phyloP scores from a whole-genome alignment of 2,113 vertebrate genomes.

The Thunnus maccoyii region DNA sequence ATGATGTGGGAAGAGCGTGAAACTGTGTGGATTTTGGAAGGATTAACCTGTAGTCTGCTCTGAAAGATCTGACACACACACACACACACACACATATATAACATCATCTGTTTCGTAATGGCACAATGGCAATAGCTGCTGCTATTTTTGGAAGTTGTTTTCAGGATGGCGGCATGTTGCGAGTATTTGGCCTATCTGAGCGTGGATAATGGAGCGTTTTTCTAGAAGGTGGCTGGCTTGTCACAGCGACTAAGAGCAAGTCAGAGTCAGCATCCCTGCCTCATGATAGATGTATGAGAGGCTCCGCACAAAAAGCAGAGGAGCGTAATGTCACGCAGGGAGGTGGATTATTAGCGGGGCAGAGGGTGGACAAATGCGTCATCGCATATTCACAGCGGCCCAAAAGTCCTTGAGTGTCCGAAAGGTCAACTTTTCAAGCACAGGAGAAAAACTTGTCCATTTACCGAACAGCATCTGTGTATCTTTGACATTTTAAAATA shows the following conservation, averaged over 20 bases:
- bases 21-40: conserved; percentile 13
- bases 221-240: conserved; percentile 56
- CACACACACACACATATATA: conserved; percentile 28
- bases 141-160: conserved; percentile 74
- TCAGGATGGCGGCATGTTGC: conserved; percentile 46
- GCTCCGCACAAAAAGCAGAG: conserved; percentile 33
- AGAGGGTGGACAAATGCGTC: conserved; percentile 36
- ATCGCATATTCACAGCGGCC: conserved; percentile 24
- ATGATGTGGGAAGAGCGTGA: neutral
- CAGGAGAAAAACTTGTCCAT: neutral
- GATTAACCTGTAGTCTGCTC: conserved; percentile 61
- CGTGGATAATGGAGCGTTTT: conserved; percentile 59
- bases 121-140: conserved; percentile 55
- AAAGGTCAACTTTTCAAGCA: conserved; percentile 26
- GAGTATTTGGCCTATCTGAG: conserved; percentile 59
- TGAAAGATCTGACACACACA: conserved; percentile 46
- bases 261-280: conserved; percentile 61
- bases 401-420: conserved; percentile 10
- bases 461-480: conserved; percentile 1
- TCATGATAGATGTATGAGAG: conserved; percentile 51
- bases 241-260: conserved; percentile 46
- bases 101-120: conserved; percentile 57
- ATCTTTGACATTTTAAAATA: conserved; percentile 13
- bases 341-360: conserved; percentile 30
- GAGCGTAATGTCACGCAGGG: conserved; percentile 48